These are phyloP conservation scores for Drosophila persimilis DNA, from an alignment of 1,140 invertebrate genomes.

Conservation along the genomic window DNA sequence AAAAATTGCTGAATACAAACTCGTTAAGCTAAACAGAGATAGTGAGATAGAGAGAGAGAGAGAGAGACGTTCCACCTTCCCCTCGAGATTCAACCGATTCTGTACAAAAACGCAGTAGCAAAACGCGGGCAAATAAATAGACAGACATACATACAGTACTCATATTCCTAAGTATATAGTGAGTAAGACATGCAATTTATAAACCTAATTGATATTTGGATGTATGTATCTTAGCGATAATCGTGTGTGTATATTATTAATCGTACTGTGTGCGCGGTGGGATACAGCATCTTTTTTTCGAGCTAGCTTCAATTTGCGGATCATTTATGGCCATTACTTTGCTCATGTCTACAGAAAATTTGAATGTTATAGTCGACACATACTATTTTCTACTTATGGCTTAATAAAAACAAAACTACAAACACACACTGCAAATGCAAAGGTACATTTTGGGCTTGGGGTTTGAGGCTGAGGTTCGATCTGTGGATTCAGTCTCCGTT, in stretches of 20 bases:
- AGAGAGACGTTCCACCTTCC: too few relatives aligned
- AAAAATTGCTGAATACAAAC: too few relatives aligned
- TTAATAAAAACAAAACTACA: conserved; percentile 61
- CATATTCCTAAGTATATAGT: conserved; percentile 22
- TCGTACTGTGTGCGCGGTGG: conserved; percentile 1
- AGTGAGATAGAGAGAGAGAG: too few relatives aligned
- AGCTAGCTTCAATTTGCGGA: conserved; percentile 43
- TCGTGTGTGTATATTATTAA: conserved; percentile 12
- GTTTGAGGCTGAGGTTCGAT: neutral
- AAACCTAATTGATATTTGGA: conserved; percentile 28
- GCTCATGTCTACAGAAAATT: conserved; percentile 54
- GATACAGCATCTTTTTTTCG: conserved; percentile 30
- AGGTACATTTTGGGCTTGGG: conserved; percentile 1
- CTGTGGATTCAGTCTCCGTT: conserved; percentile 27
- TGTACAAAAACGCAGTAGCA: too few relatives aligned
- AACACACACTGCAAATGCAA: neutral
- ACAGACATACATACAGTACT: too few relatives aligned
- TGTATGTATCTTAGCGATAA: conserved; percentile 5
- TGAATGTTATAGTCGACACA: conserved; percentile 20
- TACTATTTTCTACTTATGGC: conserved; percentile 47
- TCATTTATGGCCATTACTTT: conserved; percentile 24
- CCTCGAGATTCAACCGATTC: too few relatives aligned
- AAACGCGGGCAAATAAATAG: neutral
- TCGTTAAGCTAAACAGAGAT: too few relatives aligned
- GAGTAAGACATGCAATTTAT: conserved; percentile 22